Evolutionary conservation across 2,113 vertebrate species (phyloP).

Genomic region (Vidua chalybeata): DNA sequence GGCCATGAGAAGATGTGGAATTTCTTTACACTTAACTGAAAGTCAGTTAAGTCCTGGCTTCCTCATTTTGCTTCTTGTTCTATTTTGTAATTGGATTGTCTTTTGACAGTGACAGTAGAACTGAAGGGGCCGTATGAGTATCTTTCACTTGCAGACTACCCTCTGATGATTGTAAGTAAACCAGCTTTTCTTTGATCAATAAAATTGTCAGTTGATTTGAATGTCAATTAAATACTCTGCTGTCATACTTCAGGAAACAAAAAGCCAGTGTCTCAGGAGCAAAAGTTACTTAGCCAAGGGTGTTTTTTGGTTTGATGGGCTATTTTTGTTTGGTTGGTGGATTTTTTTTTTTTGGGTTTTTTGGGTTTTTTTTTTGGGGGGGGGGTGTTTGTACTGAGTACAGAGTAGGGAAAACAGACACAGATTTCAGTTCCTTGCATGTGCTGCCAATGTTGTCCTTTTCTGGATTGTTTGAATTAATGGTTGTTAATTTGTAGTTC

Average conservation of each 20-base stretch:
- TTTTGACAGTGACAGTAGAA: conserved; percentile 88
- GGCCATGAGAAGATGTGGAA: neutral
- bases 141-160: conserved; percentile 92
- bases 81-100: conserved; percentile 42
- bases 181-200: neutral
- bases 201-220: neutral
- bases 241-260: neutral
- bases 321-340: neutral
- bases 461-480: neutral
- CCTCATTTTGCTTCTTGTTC: neutral
- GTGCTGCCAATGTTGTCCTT: neutral
- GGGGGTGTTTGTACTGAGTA: neutral
- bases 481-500: neutral
- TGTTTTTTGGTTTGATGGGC: neutral
- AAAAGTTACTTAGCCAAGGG: neutral
- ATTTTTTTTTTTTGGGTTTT: neutral
- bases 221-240: neutral
- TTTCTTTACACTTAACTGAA: neutral
- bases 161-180: conserved; percentile 90
- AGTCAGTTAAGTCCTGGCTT: neutral
- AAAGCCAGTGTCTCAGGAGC: neutral
- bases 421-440: neutral
- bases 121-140: conserved; percentile 91
- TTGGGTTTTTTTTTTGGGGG: neutral
- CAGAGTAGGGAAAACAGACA: neutral